These are phyloP conservation scores for Leptura quadrifasciata DNA, from an alignment of 2,888 invertebrate species.

Conservation along the genomic window DNA sequence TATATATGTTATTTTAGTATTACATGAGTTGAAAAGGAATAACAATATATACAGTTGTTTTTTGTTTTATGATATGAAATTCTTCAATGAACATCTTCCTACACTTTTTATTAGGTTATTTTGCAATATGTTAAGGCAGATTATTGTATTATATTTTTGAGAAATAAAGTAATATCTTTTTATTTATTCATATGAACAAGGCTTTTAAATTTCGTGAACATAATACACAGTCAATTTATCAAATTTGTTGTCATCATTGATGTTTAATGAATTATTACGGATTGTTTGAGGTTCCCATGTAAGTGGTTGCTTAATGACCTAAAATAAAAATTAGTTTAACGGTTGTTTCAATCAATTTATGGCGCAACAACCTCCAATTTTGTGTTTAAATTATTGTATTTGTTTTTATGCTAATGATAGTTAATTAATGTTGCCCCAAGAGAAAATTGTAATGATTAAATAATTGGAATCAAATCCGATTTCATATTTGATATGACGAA, in stretches of 20 bases:
- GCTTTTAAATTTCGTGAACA: too few relatives aligned
- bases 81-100: too few relatives aligned
- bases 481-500: constrained; percentile 37
- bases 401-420: constrained; percentile 27
- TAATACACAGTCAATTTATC: too few relatives aligned
- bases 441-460: constrained; percentile 46
- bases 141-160: too few relatives aligned
- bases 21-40: too few relatives aligned
- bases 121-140: too few relatives aligned
- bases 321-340: constrained; percentile 8
- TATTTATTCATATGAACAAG: too few relatives aligned
- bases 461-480: constrained; percentile 49
- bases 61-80: too few relatives aligned
- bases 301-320: background rate
- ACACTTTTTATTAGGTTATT: too few relatives aligned
- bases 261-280: background rate
- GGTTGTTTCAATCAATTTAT: background rate
- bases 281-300: background rate
- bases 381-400: constrained; percentile 19
- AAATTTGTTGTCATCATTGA: background rate
- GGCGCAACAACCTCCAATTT: background rate
- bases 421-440: constrained; percentile 26
- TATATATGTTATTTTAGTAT: too few relatives aligned
- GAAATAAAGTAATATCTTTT: too few relatives aligned
- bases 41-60: too few relatives aligned